Base-by-base conservation (phyloP, 2,113 vertebrate species). In the Peromyscus leucopus region DNA sequence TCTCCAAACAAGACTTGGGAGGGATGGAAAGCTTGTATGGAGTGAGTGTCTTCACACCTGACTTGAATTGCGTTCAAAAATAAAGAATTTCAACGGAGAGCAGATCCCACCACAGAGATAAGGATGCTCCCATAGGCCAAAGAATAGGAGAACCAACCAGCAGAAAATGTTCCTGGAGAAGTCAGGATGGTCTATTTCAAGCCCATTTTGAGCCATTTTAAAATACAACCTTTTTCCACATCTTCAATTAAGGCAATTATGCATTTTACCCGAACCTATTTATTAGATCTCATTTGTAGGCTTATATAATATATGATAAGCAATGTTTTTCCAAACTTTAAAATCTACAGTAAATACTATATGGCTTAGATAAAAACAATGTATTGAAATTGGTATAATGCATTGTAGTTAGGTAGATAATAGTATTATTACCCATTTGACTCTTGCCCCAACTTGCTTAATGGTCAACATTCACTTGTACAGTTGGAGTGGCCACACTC, bases 191-290 rank as follows among this genome's bases (percentile, higher is more conserved):
- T 42, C 82, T 61, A 33, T 74, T 28, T n/a, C 31, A 42, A 76
- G 33, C 7, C 10, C 16, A 74, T 24, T 67, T 76, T 76, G 82
- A 33, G 51, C 33, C 21, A 55, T 15, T 59, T 48, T 78, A 87
- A 28, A 86, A 65, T 36, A 51, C 16, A 13, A 69, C 2, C 2
- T 22, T 84, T 87, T 79, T 72, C 39, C 39, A 76, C 16, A 78
- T 5, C 5, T 82, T 86, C 19, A 72, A 57, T 90, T 92, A 94
- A 78, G 39, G 55, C 2, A 51, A 63, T 16, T 59, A 75, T 85
- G 11, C 71, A 84, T 94, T 96, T 93, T 71, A 21, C 74, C 67
- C 91, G 76, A 78, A 67, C 11, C 33, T 42, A 65, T 46, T 82
- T 84, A 85, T 72, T 48, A 69, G 9, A 79, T 4, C 17, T 21